Conservation (phyloP, 2,888 invertebrate species). For the Gerris lacustris region DNA sequence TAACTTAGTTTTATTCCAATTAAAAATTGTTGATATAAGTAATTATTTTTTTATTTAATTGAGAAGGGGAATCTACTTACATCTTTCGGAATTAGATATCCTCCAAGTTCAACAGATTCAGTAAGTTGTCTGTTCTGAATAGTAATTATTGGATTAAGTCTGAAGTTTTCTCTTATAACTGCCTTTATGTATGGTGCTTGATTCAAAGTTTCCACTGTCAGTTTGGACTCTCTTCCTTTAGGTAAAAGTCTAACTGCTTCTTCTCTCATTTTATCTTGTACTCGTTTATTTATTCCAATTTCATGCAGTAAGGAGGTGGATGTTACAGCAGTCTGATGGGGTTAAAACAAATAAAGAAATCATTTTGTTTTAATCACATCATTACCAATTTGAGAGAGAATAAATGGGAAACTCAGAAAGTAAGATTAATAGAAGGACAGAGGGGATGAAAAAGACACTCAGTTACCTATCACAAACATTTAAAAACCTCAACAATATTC, state of each 20-base stretch:
- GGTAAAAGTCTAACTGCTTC: conserved; percentile 51
- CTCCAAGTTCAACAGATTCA: conserved; percentile 55
- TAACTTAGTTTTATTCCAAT: too few species aligned
- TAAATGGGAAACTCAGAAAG: too few species aligned
- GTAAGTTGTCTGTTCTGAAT: conserved; percentile 66
- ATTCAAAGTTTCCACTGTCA: conserved; percentile 45
- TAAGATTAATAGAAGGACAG: too few species aligned
- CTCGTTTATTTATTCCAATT: conserved; percentile 53
- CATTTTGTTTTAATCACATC: too few species aligned
- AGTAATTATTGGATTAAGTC: conserved; percentile 69
- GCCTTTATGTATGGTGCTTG: conserved; percentile 62
- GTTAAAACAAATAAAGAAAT: background rate
- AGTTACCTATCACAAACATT: too few species aligned
- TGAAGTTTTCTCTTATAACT: conserved; percentile 69
- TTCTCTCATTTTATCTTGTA: conserved; percentile 53
- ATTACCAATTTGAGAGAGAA: too few species aligned
- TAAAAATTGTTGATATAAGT: too few species aligned
- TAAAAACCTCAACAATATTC: too few species aligned
- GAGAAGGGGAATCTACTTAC: conserved; percentile 40
- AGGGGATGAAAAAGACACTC: too few species aligned
- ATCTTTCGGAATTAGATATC: conserved; percentile 60
- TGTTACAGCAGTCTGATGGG: conserved; percentile 59
- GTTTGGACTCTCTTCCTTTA: conserved; percentile 36
- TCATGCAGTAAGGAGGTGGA: conserved; percentile 68
- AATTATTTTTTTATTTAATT: too few species aligned